Conservation (phyloP, 2,113 vertebrate species). For the Furnarius figulus region DNA sequence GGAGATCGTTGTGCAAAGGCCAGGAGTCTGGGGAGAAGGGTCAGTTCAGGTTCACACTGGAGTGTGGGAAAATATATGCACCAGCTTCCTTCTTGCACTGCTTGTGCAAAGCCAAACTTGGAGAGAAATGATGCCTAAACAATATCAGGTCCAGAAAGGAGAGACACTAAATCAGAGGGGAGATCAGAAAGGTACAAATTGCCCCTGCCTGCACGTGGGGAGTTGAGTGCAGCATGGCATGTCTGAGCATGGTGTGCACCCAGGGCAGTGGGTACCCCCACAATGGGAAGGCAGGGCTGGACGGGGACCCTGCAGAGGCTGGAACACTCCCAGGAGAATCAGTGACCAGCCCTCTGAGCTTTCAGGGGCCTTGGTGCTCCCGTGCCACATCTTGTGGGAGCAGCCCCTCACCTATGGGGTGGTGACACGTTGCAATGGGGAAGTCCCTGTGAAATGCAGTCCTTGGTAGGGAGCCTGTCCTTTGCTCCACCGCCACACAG, state of each 20-base stretch:
- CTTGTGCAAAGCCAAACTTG: not conserved
- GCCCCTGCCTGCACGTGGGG: rapidly evolving
- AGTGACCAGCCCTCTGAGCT: not conserved
- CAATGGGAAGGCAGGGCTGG: not conserved
- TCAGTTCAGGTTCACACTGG: not conserved
- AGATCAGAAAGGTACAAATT: not conserved
- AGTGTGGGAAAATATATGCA: not conserved
- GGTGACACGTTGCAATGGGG: not conserved
- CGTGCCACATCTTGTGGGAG: not conserved
- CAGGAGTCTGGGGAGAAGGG: not conserved
- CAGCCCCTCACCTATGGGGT: rapidly evolving
- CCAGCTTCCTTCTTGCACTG: not conserved
- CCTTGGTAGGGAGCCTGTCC: not conserved
- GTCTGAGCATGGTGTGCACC: not conserved
- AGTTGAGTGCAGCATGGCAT: not conserved
- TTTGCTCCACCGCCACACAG: not conserved
- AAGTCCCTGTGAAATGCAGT: not conserved
- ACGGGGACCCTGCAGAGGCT: not conserved
- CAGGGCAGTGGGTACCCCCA: rapidly evolving
- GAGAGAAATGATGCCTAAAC: not conserved
- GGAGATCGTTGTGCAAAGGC: rapidly evolving
- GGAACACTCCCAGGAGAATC: not conserved
- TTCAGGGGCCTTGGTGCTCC: not conserved
- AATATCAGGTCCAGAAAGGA: not conserved
- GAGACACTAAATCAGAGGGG: not conserved